phyloP scores from a whole-genome alignment of 2,113 vertebrate genomes.

The Chaetorhynchus papuensis region DNA sequence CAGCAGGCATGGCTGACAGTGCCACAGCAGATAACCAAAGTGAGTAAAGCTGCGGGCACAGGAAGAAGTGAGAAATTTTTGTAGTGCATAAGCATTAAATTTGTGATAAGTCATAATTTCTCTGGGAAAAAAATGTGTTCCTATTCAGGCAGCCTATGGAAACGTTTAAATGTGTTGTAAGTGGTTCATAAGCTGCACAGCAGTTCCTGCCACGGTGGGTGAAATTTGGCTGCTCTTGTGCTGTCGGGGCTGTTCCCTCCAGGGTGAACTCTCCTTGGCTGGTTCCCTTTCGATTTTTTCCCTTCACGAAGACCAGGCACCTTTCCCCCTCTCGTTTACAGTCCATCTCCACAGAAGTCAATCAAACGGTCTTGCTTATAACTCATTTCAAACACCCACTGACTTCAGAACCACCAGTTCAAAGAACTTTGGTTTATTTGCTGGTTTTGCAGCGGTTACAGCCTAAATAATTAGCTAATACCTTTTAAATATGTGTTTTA shows the following conservation, averaged over 20 bases:
- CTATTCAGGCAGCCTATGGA: not conserved
- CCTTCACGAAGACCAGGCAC: not conserved
- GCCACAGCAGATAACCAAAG: not conserved
- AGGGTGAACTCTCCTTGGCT: not conserved
- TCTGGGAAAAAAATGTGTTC: not conserved
- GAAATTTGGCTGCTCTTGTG: not conserved
- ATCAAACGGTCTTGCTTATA: not conserved
- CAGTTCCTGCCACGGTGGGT: not conserved
- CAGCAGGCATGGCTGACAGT: not conserved
- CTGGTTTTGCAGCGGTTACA: not conserved
- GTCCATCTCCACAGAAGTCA: not conserved
- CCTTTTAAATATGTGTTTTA: constrained; percentile 48
- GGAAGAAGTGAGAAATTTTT: not conserved
- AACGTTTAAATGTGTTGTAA: not conserved
- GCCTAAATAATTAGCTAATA: constrained; percentile 53
- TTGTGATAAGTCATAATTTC: not conserved
- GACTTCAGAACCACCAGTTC: constrained; percentile 7
- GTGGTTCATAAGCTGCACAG: not conserved
- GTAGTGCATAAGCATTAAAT: not conserved
- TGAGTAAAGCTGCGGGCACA: not conserved
- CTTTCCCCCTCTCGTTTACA: not conserved
- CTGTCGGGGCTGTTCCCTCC: fast-evolving
- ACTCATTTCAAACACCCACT: constrained; percentile 6
- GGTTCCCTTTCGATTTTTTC: not conserved
- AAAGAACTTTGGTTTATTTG: constrained; percentile 24